These are phyloP conservation scores for Sakesphorus luctuosus DNA, from an alignment of 2,113 vertebrate genomes.

Conservation along the genomic window DNA sequence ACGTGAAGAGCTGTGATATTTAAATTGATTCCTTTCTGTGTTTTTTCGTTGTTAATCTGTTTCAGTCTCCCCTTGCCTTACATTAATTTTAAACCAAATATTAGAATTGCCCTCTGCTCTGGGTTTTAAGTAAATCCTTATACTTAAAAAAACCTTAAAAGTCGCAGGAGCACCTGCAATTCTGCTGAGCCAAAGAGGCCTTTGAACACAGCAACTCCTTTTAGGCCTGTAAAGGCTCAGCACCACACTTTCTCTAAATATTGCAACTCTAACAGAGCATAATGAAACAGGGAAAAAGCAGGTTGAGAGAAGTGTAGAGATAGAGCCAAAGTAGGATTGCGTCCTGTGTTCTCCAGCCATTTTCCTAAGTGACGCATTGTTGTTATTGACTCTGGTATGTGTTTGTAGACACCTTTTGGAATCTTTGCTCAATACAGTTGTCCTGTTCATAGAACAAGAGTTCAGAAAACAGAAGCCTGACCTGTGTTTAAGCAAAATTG, in stretches of 20 bases:
- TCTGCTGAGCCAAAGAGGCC: neutral
- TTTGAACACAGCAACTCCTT: neutral
- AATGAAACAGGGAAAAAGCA: neutral
- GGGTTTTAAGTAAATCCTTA: neutral
- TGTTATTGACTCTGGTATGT: neutral
- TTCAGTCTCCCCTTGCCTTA: neutral
- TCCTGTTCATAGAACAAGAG: neutral
- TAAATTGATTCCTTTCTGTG: neutral
- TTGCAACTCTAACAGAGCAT: neutral
- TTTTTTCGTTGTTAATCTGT: neutral
- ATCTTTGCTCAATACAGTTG: neutral
- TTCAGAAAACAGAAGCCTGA: neutral
- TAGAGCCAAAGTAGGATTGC: neutral
- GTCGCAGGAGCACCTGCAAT: neutral
- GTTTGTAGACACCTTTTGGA: neutral
- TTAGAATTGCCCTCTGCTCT: neutral
- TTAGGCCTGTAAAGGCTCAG: neutral
- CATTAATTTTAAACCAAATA: neutral
- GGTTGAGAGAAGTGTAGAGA: neutral
- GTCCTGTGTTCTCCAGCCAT: neutral
- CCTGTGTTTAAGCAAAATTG: neutral
- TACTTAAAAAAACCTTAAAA: neutral
- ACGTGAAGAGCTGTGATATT: neutral
- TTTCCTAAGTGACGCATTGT: neutral
- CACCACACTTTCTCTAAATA: neutral